Conservation (phyloP, 2,888 invertebrate species). For the Campoletis raptor region DNA sequence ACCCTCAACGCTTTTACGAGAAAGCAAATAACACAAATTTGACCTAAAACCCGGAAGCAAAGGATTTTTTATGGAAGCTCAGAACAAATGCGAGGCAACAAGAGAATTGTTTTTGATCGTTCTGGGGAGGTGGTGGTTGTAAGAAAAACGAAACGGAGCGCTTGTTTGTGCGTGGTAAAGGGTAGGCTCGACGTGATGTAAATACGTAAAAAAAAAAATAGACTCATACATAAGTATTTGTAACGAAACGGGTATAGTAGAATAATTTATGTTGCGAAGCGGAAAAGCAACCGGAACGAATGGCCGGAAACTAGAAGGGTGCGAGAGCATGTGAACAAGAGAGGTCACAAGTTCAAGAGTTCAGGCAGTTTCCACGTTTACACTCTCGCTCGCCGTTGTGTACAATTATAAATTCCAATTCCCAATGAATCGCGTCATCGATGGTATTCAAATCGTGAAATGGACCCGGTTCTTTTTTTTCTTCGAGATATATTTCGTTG, state of each 20-base stretch:
- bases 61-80: background rate
- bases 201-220: constrained; percentile 8
- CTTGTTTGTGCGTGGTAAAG: constrained; percentile 17
- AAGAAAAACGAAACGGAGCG: constrained; percentile 2
- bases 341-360: constrained; percentile 81
- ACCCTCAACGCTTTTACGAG: constrained; percentile 37
- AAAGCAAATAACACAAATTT: constrained; percentile 36
- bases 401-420: constrained; percentile 57
- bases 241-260: constrained; percentile 50
- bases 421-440: constrained; percentile 60
- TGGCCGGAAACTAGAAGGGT: constrained; percentile 54
- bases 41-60: constrained; percentile 1
- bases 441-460: constrained; percentile 53
- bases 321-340: constrained; percentile 59
- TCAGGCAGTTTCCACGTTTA: constrained; percentile 67
- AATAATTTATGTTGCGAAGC: constrained; percentile 72
- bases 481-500: background rate
- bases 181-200: constrained; percentile 16
- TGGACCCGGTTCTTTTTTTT: constrained; percentile 11
- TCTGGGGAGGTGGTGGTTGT: background rate
- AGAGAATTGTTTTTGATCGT: constrained; percentile 30
- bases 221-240: constrained; percentile 5
- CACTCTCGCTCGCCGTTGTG: constrained; percentile 22
- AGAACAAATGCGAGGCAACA: constrained; percentile 2
- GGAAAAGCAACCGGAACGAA: constrained; percentile 60